A percentile compares a stretch with the other conserved stretches of the same genome.
Conservation (phyloP, 2,113 vertebrate species). For the Burhinus bistriatus region DNA sequence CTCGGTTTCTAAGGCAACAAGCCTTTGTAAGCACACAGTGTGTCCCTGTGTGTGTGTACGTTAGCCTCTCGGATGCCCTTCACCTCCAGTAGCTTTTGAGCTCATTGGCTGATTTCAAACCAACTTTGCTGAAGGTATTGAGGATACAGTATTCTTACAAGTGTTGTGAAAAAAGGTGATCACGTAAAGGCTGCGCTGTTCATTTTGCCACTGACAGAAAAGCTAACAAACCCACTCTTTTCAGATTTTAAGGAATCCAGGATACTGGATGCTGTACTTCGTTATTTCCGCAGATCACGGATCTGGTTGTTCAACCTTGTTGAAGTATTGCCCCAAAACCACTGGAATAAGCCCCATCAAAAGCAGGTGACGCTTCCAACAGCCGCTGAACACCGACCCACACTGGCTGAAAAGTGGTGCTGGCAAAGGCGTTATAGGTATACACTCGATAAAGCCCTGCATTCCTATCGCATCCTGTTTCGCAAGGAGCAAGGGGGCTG, state of each 20-base stretch:
- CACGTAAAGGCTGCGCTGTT: background rate
- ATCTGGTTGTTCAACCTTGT: background rate
- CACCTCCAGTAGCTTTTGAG: background rate
- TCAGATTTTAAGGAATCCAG: background rate
- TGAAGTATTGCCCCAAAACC: background rate
- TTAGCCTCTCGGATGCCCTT: background rate
- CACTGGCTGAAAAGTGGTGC: background rate
- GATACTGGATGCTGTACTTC: background rate
- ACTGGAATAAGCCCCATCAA: background rate
- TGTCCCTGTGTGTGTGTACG: background rate
- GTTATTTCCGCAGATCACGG: background rate
- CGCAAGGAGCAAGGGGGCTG: background rate
- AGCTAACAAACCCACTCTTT: background rate
- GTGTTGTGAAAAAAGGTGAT: background rate
- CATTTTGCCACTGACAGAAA: background rate
- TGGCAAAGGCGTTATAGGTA: background rate
- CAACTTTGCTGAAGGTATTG: background rate
- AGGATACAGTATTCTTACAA: background rate
- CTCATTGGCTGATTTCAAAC: background rate
- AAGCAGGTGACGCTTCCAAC: background rate
- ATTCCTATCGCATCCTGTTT: background rate
- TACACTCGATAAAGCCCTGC: background rate
- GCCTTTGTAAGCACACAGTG: conserved; percentile 9
- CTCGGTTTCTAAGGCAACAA: conserved; percentile 67
- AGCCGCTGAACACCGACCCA: background rate